phyloP scores from a whole-genome alignment of 2,888 invertebrate genomes.

The Drosophila anomelani region DNA sequence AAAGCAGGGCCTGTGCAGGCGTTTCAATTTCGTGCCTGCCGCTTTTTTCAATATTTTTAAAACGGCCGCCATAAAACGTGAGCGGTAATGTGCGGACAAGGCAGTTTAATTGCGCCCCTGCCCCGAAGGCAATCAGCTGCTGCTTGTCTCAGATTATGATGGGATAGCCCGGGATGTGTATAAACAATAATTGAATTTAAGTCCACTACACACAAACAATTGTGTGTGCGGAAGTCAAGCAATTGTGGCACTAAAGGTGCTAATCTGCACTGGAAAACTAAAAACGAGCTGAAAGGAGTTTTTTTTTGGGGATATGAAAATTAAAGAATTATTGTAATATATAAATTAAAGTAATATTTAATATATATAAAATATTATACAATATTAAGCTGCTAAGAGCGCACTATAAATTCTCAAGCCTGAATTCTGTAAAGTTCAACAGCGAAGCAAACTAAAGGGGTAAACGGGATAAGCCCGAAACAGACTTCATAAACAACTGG shows the following conservation, averaged over 20 bases:
- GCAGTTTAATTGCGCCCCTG: slow-evolving; percentile 49
- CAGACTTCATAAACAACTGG: background rate
- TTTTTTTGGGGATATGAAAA: background rate
- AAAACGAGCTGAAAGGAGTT: too few species aligned
- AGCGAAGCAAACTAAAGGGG: background rate
- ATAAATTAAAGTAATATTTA: background rate
- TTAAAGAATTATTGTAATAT: too few species aligned
- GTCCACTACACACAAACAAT: slow-evolving; percentile 9
- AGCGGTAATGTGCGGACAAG: slow-evolving; percentile 29
- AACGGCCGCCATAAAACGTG: slow-evolving; percentile 59
- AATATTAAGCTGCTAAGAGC: too few species aligned
- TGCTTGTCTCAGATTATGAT: slow-evolving; percentile 38
- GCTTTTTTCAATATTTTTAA: slow-evolving; percentile 65
- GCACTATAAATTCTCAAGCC: too few species aligned
- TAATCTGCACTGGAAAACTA: background rate
- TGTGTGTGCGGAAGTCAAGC: background rate
- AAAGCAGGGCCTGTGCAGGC: slow-evolving; percentile 57
- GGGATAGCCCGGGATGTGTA: slow-evolving; percentile 4
- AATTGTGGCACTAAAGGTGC: background rate
- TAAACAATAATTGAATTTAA: slow-evolving; percentile 35
- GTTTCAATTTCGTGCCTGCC: slow-evolving; percentile 49
- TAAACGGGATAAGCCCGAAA: background rate
- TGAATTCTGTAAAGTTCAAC: background rate
- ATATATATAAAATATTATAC: too few species aligned
- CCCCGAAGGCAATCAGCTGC: slow-evolving; percentile 21